phyloP scores from a whole-genome alignment of 2,113 vertebrate genomes.

The Austrofundulus limnaeus region DNA sequence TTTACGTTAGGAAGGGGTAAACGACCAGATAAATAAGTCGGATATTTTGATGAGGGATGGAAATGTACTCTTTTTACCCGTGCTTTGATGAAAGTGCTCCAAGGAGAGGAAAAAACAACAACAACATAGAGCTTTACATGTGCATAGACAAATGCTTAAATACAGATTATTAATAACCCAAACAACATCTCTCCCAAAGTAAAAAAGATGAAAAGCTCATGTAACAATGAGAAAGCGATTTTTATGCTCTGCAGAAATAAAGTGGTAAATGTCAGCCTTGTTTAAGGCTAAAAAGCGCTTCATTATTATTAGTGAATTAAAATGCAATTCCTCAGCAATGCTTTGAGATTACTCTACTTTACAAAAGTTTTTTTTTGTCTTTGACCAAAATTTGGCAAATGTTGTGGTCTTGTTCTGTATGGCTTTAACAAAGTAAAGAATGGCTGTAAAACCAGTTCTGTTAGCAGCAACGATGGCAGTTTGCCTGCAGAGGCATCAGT shows the following conservation, averaged over 20 bases:
- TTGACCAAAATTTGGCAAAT: neutral
- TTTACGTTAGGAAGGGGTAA: conserved; percentile 41
- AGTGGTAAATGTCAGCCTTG: neutral
- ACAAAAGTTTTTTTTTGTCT: conserved; percentile 1
- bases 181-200: neutral
- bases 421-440: conserved; percentile 41
- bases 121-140: conserved; percentile 19
- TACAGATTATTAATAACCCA: conserved; percentile 40
- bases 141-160: conserved; percentile 17
- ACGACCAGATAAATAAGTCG: conserved; percentile 49
- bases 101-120: conserved; percentile 38
- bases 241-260: conserved; percentile 3
- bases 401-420: conserved; percentile 8
- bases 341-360: conserved; percentile 16
- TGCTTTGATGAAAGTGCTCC: conserved; percentile 64
- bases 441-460: conserved; percentile 35
- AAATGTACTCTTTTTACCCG: conserved; percentile 44
- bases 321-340: neutral
- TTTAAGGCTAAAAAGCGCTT: conserved; percentile 5
- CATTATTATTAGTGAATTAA: conserved; percentile 11
- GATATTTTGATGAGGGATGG: conserved; percentile 48
- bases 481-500: conserved; percentile 33
- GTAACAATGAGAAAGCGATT: conserved; percentile 11
- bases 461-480: conserved; percentile 44
- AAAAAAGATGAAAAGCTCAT: conserved; percentile 19